Conservation (phyloP, 2,113 vertebrate genomes). For the Benitochromis conjunctus region DNA sequence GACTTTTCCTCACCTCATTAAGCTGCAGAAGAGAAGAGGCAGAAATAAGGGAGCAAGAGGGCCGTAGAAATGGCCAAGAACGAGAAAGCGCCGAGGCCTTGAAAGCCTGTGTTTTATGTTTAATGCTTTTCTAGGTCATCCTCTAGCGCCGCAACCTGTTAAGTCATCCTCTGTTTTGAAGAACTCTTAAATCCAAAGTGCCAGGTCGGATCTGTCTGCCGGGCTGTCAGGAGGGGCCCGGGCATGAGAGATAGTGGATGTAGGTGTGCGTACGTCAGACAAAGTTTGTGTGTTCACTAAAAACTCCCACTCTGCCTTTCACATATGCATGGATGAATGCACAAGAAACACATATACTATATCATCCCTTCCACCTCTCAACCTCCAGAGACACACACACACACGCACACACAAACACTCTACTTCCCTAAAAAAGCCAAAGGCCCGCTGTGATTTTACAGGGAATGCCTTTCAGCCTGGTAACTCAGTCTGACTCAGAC, state of each 20-base stretch:
- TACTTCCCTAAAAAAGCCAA: neutral
- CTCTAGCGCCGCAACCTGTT: neutral
- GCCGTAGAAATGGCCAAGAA: neutral
- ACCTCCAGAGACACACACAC: neutral
- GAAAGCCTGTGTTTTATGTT: conserved; percentile 11
- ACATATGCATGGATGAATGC: conserved; percentile 22
- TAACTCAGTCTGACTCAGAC: conserved; percentile 8
- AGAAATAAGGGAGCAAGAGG: neutral
- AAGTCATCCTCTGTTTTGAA: conserved; percentile 18
- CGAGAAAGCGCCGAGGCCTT: neutral
- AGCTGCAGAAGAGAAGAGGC: conserved; percentile 5
- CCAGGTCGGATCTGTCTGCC: conserved; percentile 6
- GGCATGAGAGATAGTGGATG: neutral
- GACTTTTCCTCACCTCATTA: conserved; percentile 63
- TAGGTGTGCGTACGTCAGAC: neutral
- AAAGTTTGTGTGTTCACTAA: neutral
- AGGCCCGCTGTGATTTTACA: conserved; percentile 28
- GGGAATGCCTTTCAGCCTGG: neutral
- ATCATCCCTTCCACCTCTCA: neutral
- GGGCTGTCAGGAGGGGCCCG: neutral
- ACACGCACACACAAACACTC: neutral
- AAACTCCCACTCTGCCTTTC: conserved; percentile 14
- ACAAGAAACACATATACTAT: neutral
- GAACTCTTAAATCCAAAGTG: conserved; percentile 31
- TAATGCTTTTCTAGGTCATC: conserved; percentile 24